Conservation (phyloP, 1,140 invertebrate genomes). For the Drosophila pallidifrons region DNA sequence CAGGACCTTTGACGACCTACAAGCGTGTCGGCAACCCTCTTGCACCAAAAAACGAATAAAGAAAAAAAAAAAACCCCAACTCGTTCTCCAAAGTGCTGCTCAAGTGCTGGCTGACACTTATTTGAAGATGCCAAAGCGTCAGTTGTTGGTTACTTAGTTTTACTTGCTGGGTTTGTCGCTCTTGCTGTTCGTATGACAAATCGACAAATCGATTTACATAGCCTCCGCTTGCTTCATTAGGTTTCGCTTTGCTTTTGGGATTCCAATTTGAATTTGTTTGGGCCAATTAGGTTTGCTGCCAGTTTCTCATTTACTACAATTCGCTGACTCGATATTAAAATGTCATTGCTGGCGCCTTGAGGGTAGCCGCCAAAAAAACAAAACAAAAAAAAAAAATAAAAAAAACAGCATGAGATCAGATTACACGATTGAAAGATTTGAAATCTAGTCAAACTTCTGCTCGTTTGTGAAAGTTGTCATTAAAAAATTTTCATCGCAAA, state of each 20-base stretch:
- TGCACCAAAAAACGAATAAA: neutral
- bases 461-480: neutral
- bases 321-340: constrained; percentile 43
- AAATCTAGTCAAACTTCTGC: neutral
- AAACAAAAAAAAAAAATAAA: no score
- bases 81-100: constrained; percentile 41
- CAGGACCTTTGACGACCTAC: constrained; percentile 84
- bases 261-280: constrained; percentile 3
- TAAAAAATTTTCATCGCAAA: neutral
- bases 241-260: constrained; percentile 52
- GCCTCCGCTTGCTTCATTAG: constrained; percentile 37
- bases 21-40: constrained; percentile 74
- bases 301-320: constrained; percentile 20
- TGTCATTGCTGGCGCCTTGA: constrained; percentile 47
- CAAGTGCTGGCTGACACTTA: constrained; percentile 31
- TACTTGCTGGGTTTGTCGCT: constrained; percentile 30
- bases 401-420: neutral
- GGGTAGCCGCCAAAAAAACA: neutral
- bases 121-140: constrained; percentile 58
- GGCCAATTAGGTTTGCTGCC: constrained; percentile 18
- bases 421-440: neutral
- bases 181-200: constrained; percentile 72
- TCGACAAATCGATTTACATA: constrained; percentile 80
- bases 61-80: neutral
- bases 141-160: neutral